Evolutionary conservation across 2,113 vertebrate species (phyloP).

Genomic region (Turdus rufiventris): DNA sequence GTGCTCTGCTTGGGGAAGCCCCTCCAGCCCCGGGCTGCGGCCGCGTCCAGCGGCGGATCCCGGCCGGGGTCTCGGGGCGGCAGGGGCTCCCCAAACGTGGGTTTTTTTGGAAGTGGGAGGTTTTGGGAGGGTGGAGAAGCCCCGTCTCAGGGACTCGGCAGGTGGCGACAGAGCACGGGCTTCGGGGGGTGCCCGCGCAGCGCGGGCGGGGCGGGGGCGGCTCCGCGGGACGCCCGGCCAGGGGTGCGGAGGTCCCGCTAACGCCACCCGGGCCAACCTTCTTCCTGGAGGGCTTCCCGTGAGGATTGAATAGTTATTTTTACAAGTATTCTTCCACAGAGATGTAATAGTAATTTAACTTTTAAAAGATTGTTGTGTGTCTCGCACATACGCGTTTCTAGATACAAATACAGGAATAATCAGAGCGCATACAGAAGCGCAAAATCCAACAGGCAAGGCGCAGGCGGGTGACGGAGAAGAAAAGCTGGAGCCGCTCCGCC

Average conservation of each 20-base stretch:
- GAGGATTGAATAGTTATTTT: neutral
- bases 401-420: neutral
- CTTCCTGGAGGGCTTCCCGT: neutral
- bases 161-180: conserved; percentile 73
- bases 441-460: neutral
- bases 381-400: neutral
- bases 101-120: neutral
- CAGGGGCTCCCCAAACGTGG: neutral
- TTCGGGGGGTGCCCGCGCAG: neutral
- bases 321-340: neutral
- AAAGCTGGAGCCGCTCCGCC: neutral
- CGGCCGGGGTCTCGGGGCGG: neutral
- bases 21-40: neutral
- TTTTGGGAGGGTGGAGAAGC: neutral
- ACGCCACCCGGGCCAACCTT: neutral
- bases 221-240: neutral
- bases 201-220: neutral
- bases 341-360: neutral
- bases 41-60: neutral
- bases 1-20: neutral
- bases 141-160: conserved; percentile 28
- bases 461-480: neutral
- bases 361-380: fast-evolving
- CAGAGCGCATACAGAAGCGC: neutral
- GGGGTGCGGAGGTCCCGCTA: neutral